Conservation (phyloP, 2,888 invertebrate species). For the Melitaea athalia region DNA sequence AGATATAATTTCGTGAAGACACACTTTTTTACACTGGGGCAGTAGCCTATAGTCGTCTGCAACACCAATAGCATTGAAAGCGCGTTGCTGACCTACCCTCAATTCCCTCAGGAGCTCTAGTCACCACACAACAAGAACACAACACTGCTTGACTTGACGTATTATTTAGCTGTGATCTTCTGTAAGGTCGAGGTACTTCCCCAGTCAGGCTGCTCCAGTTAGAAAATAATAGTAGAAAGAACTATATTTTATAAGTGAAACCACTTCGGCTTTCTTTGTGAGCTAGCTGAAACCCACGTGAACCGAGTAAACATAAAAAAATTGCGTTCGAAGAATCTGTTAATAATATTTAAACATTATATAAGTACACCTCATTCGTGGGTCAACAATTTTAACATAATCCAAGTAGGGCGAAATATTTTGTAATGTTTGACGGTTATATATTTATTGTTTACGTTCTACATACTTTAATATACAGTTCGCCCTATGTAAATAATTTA, state of each 20-base stretch:
- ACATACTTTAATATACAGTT: not conserved
- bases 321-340: not conserved
- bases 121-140: too few species aligned
- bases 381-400: constrained; percentile 6
- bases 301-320: not conserved
- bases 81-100: too few species aligned
- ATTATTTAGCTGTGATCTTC: too few species aligned
- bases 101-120: too few species aligned
- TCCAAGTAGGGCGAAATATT: not conserved
- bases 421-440: not conserved
- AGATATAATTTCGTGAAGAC: too few species aligned
- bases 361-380: not conserved
- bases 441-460: not conserved
- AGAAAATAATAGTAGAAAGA: too few species aligned
- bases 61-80: too few species aligned
- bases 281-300: not conserved
- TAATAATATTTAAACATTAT: not conserved
- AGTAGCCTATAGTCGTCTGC: too few species aligned
- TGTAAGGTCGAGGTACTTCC: too few species aligned
- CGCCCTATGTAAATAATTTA: not conserved
- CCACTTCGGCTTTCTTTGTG: not conserved
- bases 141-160: too few species aligned
- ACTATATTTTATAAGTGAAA: not conserved
- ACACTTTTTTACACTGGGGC: too few species aligned
- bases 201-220: too few species aligned